phyloP scores from a whole-genome alignment of 2,797 vertebrate species.

The Percopsis omiscomaycus region DNA sequence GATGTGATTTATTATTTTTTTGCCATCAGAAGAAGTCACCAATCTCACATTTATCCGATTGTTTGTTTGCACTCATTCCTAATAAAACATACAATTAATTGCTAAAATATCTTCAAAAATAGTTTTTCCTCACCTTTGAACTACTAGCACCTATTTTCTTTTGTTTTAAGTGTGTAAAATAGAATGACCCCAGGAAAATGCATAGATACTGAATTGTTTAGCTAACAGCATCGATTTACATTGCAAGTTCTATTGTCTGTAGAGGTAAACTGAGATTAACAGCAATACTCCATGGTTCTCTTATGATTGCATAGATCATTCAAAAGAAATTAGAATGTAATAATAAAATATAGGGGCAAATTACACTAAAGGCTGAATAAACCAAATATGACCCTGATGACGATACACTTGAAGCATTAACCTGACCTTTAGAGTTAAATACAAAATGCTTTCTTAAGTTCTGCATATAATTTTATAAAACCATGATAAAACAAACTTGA shows the following conservation, averaged over 20 bases:
- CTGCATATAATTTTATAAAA: neutral
- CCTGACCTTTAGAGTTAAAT: conserved; percentile 8
- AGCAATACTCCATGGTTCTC: conserved; percentile 12
- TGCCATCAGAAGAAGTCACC: conserved; percentile 53
- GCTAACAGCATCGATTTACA: conserved; percentile 26
- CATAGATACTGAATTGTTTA: conserved; percentile 11
- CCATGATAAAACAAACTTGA: neutral
- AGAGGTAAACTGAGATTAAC: neutral
- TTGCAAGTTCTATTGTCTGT: neutral
- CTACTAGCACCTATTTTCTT: conserved; percentile 56
- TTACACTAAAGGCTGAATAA: conserved; percentile 17
- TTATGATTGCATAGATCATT: conserved; percentile 69
- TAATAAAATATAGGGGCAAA: conserved; percentile 6
- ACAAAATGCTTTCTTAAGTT: neutral
- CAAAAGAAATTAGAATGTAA: conserved; percentile 16
- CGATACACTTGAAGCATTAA: conserved; percentile 25
- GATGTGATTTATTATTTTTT: conserved; percentile 52
- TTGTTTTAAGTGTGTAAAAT: conserved; percentile 38
- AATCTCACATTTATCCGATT: conserved; percentile 59
- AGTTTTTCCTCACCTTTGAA: conserved; percentile 59
- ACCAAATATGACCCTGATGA: conserved; percentile 18
- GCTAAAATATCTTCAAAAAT: conserved; percentile 74
- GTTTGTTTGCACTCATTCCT: conserved; percentile 65
- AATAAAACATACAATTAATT: conserved; percentile 68
- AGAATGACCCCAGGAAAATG: conserved; percentile 36